Conservation (phyloP, 2,113 vertebrate genomes). For the Thunnus maccoyii region DNA sequence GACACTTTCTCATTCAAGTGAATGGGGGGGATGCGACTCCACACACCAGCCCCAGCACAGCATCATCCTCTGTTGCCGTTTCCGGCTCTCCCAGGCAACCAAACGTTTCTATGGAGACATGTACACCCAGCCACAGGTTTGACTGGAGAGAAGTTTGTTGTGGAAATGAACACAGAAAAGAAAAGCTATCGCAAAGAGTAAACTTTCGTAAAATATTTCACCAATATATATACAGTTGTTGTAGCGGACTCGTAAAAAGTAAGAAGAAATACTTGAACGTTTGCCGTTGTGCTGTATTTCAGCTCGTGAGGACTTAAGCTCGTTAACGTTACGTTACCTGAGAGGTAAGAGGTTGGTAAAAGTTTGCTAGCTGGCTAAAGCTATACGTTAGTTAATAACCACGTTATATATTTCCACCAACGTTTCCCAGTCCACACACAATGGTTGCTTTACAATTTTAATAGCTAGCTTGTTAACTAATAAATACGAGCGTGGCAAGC, state of each 20-base stretch:
- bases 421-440: not conserved
- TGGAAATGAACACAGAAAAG: not conserved
- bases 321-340: not conserved
- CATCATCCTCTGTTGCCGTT: too few species aligned
- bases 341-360: not conserved
- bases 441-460: not conserved
- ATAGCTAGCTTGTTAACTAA: too few species aligned
- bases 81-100: slow-evolving; percentile 24
- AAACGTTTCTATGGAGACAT: slow-evolving; percentile 60
- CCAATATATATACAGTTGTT: too few species aligned
- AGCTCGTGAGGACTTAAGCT: not conserved
- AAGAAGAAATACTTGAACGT: too few species aligned
- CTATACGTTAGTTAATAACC: not conserved
- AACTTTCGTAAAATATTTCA: too few species aligned
- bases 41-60: too few species aligned
- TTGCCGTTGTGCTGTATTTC: not conserved
- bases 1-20: too few species aligned
- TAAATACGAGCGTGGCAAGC: too few species aligned
- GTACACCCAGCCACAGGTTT: not conserved
- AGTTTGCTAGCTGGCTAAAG: not conserved
- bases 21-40: too few species aligned
- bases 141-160: not conserved
- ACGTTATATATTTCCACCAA: too few species aligned
- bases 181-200: not conserved
- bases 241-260: too few species aligned